A percentile compares a stretch with the other conserved stretches of the same genome.
Evolutionary conservation across 2,113 vertebrate species (phyloP).

Genomic region (Pterocles orientalis): DNA sequence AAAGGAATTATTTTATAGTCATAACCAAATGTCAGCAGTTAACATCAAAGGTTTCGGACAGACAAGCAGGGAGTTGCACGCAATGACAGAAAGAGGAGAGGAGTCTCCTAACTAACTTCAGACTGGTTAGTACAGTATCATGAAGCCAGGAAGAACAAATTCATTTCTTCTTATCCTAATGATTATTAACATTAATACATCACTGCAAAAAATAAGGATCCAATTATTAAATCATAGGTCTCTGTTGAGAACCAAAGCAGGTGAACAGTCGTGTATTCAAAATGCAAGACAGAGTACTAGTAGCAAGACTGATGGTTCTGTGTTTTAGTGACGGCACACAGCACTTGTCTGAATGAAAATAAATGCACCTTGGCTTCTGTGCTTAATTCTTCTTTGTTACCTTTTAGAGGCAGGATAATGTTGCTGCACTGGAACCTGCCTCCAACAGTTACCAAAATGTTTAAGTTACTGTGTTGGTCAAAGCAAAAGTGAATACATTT

Average conservation of each 20-base stretch:
- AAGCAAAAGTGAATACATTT: background rate
- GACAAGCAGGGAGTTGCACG: background rate
- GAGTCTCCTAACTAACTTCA: background rate
- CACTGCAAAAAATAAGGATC: background rate
- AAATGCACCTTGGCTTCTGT: background rate
- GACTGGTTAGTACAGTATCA: background rate
- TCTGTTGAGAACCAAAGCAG: background rate
- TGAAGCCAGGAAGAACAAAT: background rate
- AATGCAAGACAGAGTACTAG: background rate
- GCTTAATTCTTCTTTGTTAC: background rate
- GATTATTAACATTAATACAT: background rate
- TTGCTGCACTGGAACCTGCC: background rate
- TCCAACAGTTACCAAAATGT: background rate
- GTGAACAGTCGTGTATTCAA: background rate
- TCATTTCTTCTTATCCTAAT: background rate
- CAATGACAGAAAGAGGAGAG: background rate
- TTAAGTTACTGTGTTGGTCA: background rate
- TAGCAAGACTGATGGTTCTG: background rate
- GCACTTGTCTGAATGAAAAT: background rate
- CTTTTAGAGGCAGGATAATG: background rate
- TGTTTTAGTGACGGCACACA: background rate
- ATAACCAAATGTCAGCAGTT: background rate
- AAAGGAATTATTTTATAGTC: background rate
- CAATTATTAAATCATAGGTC: background rate
- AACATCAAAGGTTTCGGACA: background rate